Conservation (phyloP, 1,140 invertebrate genomes). For the Caerostris extrusa region DNA sequence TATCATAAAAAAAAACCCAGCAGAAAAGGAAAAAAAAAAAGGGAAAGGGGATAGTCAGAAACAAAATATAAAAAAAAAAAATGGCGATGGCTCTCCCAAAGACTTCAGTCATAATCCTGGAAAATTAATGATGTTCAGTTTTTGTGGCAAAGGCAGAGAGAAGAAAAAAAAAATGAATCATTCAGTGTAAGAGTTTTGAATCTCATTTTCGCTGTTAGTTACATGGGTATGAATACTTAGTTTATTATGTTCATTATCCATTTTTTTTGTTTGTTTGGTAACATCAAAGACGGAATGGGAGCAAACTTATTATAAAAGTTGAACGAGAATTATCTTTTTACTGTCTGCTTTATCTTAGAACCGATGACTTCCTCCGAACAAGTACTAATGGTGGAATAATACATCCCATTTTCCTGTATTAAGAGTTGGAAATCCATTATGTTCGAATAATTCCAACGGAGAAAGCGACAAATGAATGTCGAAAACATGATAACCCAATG, state of each 20-base stretch:
- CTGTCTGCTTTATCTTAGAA: too few species aligned
- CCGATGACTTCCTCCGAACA: too few species aligned
- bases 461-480: too few species aligned
- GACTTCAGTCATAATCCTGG: background rate
- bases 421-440: background rate
- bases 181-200: background rate
- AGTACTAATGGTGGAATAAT: too few species aligned
- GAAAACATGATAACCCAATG: too few species aligned
- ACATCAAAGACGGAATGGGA: background rate
- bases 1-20: background rate
- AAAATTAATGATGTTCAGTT: background rate
- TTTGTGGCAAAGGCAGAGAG: background rate
- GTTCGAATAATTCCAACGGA: background rate
- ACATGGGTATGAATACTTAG: background rate
- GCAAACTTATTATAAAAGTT: background rate
- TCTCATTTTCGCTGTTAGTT: background rate
- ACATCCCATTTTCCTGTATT: background rate
- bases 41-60: background rate
- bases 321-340: background rate
- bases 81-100: too few species aligned
- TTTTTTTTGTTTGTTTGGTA: background rate
- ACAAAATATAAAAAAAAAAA: too few species aligned
- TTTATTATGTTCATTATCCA: conserved; percentile 8
- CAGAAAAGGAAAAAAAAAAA: background rate
- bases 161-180: background rate